phyloP scores from a whole-genome alignment of 2,888 invertebrate genomes.

The Polyploca ridens region DNA sequence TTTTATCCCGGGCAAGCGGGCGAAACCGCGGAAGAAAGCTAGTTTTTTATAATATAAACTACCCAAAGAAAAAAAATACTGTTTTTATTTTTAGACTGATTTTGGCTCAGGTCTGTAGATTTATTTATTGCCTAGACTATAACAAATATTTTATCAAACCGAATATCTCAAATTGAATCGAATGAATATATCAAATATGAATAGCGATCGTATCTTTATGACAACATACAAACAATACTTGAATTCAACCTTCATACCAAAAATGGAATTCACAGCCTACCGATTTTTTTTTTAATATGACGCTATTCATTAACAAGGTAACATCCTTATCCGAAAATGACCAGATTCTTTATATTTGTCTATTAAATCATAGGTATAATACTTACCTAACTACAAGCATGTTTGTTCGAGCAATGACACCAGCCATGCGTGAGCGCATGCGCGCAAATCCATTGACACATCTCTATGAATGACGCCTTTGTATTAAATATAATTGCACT shows the following conservation, averaged over 20 bases:
- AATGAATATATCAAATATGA: background rate
- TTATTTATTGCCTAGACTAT: background rate
- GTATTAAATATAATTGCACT: conserved; percentile 33
- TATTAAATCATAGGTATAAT: conserved; percentile 31
- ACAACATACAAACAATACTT: background rate
- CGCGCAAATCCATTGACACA: conserved; percentile 77
- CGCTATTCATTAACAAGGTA: background rate
- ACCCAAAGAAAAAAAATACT: no score
- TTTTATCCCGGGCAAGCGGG: no score
- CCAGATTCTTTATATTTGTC: background rate
- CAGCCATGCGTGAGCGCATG: conserved; percentile 54
- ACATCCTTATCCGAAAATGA: background rate
- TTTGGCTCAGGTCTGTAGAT: no score
- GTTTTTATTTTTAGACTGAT: no score
- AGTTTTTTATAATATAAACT: background rate
- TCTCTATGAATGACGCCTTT: conserved; percentile 62
- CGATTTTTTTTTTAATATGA: background rate
- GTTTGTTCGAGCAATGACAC: conserved; percentile 54
- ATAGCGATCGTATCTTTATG: background rate
- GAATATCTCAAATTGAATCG: background rate
- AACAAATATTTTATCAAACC: background rate
- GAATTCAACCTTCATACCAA: background rate
- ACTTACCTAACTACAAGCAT: conserved; percentile 67
- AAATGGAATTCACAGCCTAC: background rate
- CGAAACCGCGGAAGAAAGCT: no score